Percentiles rank a stretch among this genome's conserved stretches.
These are phyloP conservation scores for Nomada fabriciana DNA, from an alignment of 2,888 invertebrate genomes.

Conservation along the genomic window DNA sequence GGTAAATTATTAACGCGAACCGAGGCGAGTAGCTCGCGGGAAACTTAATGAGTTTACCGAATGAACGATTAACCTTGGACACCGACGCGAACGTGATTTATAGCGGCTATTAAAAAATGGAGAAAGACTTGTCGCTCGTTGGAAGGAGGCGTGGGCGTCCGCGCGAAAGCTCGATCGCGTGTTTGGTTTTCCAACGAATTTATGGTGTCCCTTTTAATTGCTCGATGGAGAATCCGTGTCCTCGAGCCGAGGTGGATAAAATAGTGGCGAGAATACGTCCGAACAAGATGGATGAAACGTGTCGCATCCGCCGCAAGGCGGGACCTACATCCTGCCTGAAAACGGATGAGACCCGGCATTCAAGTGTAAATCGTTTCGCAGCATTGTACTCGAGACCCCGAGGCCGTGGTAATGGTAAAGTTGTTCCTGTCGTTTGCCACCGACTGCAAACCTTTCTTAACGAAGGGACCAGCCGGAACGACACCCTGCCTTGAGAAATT, in stretches of 20 bases:
- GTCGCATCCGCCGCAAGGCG: constrained; percentile 69
- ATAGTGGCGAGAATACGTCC: background rate
- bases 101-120: constrained; percentile 25
- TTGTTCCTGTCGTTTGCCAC: constrained; percentile 20
- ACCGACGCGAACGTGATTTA: constrained; percentile 46
- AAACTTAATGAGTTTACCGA: constrained; percentile 38
- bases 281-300: constrained; percentile 35
- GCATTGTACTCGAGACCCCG: constrained; percentile 69
- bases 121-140: constrained; percentile 16
- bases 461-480: constrained; percentile 2
- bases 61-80: constrained; percentile 13
- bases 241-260: background rate
- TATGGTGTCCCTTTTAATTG: constrained; percentile 35
- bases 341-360: constrained; percentile 72
- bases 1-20: background rate
- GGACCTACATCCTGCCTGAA: constrained; percentile 74
- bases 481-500: background rate
- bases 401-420: constrained; percentile 50
- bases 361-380: constrained; percentile 79
- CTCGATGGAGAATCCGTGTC: constrained; percentile 13
- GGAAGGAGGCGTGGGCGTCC: constrained; percentile 10
- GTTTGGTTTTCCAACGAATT: constrained; percentile 24
- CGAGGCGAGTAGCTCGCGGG: constrained; percentile 2
- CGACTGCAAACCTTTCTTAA: background rate
- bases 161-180: constrained; percentile 19